These are phyloP conservation scores for Yponomeuta cagnagella DNA, from an alignment of 2,888 invertebrate genomes.

Conservation along the genomic window DNA sequence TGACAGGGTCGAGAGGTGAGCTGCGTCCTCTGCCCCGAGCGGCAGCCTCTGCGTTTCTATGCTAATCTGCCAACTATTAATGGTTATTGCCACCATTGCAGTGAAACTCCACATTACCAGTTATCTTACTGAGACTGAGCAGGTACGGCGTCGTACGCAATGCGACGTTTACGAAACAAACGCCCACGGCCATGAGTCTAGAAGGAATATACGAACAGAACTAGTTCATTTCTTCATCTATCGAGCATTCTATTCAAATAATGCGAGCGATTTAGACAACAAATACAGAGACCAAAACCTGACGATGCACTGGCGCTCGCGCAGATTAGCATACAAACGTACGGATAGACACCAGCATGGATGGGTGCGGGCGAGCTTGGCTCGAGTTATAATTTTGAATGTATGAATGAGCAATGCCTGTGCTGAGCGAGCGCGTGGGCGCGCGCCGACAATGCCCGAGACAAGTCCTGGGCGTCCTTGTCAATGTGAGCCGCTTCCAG, in stretches of 20 bases:
- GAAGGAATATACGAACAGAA: constrained; percentile 50
- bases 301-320: constrained; percentile 68
- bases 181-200: constrained; percentile 51
- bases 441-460: constrained; percentile 67
- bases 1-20: constrained; percentile 69
- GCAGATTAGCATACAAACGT: constrained; percentile 72
- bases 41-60: constrained; percentile 67
- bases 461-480: constrained; percentile 75
- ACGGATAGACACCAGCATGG: constrained; percentile 51
- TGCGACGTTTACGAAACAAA: constrained; percentile 52
- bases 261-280: constrained; percentile 70
- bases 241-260: constrained; percentile 75
- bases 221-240: constrained; percentile 71
- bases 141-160: constrained; percentile 52
- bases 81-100: constrained; percentile 60
- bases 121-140: constrained; percentile 38
- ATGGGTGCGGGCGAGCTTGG: constrained; percentile 68
- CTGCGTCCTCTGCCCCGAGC: constrained; percentile 52
- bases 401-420: constrained; percentile 73
- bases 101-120: constrained; percentile 52
- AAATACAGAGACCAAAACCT: constrained; percentile 63
- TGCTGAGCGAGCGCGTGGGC: constrained; percentile 62
- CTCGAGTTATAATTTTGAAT: constrained; percentile 72
- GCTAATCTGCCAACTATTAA: constrained; percentile 70
- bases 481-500: constrained; percentile 75